Evolutionary conservation across 2,797 vertebrate species (phyloP), one percentile per base, ranked within the genome.

Genomic region (Chelonia mydas): DNA sequence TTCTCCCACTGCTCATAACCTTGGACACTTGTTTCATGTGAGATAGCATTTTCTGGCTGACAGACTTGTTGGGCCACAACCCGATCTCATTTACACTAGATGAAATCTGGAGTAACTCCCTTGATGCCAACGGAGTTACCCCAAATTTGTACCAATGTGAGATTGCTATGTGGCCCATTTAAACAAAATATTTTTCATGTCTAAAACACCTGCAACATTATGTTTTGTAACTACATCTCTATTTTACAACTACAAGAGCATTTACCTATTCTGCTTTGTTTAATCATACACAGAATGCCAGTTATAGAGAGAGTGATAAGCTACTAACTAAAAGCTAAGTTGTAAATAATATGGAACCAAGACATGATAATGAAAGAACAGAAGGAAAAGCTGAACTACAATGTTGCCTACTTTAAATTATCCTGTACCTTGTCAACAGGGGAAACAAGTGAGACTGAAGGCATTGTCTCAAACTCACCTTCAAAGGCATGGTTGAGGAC

Each of bases 401-500:
- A 49, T 47, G 13, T 17, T 77, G 7, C 15, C 27, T 77, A 5
- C 47, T 77, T 77, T 77, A 15, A 77, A 15, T 77, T 31, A 28
- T 77, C 45, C 41, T 31, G 41, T 47, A 17, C 7, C 7, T 45
- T 49, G 15, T 45, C 15, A 47, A 47, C 41, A 77, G 13, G 45
- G 45, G 74, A 28, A 49, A 77, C 7, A 49, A 4, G 25, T 4
- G 19, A 11, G 59, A 49, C 2, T 51, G 65, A 0, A 5, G 8
- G 5, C 55, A 11, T 68, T 84, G 78, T 87, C 79, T 86, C 94
- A 95, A 88, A 95, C 93, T 97, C 94, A 96, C 97, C 95, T 97
- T 97, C 98, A 97, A 98, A 98, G 68, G 86, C 96, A 94, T 95
- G 87, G 83, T 98, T 98, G 91, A 97, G 55, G 78, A 98, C 37